These are phyloP conservation scores for Lasioglossum lativentre DNA, from an alignment of 2,888 invertebrate species.

Conservation along the genomic window DNA sequence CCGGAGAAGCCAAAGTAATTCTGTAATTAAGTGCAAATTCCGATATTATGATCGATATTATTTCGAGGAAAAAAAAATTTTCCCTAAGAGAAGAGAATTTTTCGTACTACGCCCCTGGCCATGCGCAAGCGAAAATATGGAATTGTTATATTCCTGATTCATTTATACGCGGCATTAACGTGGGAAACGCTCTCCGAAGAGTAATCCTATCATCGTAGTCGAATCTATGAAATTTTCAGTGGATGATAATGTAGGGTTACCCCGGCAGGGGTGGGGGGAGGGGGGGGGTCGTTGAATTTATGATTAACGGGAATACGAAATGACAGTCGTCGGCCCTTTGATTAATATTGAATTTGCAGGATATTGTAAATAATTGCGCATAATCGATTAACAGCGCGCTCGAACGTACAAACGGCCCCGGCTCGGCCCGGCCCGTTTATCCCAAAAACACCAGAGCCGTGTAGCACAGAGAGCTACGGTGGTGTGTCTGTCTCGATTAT, in stretches of 20 bases:
- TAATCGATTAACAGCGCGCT: slow-evolving; percentile 49
- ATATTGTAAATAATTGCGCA: slow-evolving; percentile 60
- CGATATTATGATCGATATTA: too few relatives aligned
- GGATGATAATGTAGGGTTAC: slow-evolving; percentile 37
- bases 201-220: slow-evolving; percentile 36
- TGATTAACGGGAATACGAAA: slow-evolving; percentile 56
- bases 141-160: slow-evolving; percentile 16
- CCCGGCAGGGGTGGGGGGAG: background rate
- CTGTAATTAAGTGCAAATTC: too few relatives aligned
- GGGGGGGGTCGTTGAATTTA: slow-evolving; percentile 36
- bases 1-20: too few relatives aligned
- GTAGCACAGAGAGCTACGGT: too few relatives aligned
- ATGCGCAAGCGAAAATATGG: background rate
- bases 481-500: slow-evolving; percentile 37
- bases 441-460: slow-evolving; percentile 34
- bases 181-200: background rate
- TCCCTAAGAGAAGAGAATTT: too few relatives aligned
- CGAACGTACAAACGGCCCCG: slow-evolving; percentile 39
- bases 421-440: too few relatives aligned
- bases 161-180: background rate
- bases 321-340: slow-evolving; percentile 57
- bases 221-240: slow-evolving; percentile 36
- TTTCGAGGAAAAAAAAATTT: too few relatives aligned
- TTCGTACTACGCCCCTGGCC: too few relatives aligned
- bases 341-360: slow-evolving; percentile 57